Percentiles rank a stretch among this genome's conserved stretches.
Evolutionary conservation across 2,797 vertebrate genomes (phyloP).

Genomic region (Zalophus californianus): DNA sequence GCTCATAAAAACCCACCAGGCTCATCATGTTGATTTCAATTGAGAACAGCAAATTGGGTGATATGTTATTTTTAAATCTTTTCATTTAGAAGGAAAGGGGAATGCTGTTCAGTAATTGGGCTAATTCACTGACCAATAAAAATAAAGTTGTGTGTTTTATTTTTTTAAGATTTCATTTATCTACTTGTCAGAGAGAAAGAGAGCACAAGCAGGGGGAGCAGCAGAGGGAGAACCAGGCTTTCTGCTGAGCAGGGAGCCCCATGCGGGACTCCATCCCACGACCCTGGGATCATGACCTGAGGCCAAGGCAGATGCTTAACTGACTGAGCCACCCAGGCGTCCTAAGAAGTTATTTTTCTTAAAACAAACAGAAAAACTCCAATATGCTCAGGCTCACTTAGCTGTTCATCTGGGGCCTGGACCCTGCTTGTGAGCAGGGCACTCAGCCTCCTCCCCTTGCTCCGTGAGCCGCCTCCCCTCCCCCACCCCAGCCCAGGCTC

Average conservation of each 20-base stretch:
- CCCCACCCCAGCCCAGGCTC: slow-evolving; percentile 61
- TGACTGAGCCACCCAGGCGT: neutral
- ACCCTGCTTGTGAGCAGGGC: slow-evolving; percentile 57
- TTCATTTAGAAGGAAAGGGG: neutral
- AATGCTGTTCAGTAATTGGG: neutral
- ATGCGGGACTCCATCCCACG: neutral
- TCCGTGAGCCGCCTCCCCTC: slow-evolving; percentile 60
- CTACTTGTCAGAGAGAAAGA: neutral
- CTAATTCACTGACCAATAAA: neutral
- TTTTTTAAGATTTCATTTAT: neutral
- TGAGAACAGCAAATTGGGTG: neutral
- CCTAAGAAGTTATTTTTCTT: neutral
- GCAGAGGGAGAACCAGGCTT: neutral
- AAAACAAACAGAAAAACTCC: neutral
- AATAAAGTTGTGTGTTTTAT: rapidly evolving
- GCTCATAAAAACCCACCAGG: neutral
- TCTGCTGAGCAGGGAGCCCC: neutral
- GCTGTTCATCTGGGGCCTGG: slow-evolving; percentile 84
- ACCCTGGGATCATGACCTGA: neutral
- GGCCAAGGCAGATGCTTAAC: neutral
- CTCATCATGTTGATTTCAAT: neutral
- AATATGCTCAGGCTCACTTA: neutral
- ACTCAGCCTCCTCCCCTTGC: slow-evolving; percentile 64
- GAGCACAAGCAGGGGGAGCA: neutral
- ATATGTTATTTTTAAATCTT: neutral